Evolutionary conservation across 1,140 invertebrate species (phyloP).

Genomic region (Bombus pyrosoma): DNA sequence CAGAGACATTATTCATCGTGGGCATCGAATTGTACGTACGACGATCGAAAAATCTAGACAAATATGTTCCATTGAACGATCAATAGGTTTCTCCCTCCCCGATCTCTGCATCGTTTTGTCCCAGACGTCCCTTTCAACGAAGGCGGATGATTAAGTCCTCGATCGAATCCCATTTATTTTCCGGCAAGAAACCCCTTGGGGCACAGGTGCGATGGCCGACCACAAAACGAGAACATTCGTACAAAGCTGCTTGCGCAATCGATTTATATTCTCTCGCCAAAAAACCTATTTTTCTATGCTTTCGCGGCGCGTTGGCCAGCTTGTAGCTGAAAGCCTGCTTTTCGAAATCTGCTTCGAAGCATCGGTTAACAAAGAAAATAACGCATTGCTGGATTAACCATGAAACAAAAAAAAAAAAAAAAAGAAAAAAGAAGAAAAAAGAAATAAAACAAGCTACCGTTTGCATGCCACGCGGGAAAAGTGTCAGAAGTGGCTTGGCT

Average conservation of each 20-base stretch:
- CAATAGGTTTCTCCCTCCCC: conserved; percentile 28
- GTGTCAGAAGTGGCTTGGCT: background rate
- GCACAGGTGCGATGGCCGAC: conserved; percentile 64
- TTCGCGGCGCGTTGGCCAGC: background rate
- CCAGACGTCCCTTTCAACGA: conserved; percentile 61
- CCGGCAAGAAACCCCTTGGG: conserved; percentile 41
- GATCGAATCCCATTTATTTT: conserved; percentile 72
- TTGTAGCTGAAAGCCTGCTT: conserved; percentile 33
- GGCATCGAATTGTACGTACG: background rate
- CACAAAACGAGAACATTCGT: conserved; percentile 68
- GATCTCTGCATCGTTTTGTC: conserved; percentile 57
- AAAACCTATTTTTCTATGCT: background rate
- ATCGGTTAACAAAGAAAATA: conserved; percentile 29
- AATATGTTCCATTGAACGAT: conserved; percentile 42
- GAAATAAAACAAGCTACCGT: background rate
- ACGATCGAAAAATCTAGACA: conserved; percentile 28
- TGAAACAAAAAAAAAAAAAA: background rate
- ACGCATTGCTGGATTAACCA: background rate
- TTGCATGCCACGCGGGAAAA: background rate
- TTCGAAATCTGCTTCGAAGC: conserved; percentile 1
- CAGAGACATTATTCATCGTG: conserved; percentile 19
- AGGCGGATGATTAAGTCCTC: conserved; percentile 68
- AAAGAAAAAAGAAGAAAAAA: too few relatives aligned
- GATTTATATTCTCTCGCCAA: conserved; percentile 60
- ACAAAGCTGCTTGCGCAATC: conserved; percentile 69